phyloP scores from a whole-genome alignment of 2,113 vertebrate species.

The Talpa occidentalis region DNA sequence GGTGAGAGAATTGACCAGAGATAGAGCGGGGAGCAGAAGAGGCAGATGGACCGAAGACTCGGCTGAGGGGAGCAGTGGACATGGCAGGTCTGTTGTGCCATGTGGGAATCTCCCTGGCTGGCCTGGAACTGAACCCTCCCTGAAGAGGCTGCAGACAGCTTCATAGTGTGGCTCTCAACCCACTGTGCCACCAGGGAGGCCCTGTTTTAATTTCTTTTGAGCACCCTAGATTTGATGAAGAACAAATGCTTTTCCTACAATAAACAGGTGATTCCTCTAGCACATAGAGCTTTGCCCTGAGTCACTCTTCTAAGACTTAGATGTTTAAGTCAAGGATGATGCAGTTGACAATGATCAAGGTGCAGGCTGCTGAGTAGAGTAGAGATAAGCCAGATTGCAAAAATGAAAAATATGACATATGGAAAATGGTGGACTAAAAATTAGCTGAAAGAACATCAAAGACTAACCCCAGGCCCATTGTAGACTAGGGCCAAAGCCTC shows the following conservation, averaged over 20 bases:
- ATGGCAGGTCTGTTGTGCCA: too few relatives aligned
- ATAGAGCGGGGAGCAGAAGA: too few relatives aligned
- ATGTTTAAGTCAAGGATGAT: neutral
- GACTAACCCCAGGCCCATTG: neutral
- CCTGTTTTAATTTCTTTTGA: slow-evolving; percentile 44
- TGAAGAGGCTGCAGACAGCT: too few relatives aligned
- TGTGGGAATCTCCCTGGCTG: too few relatives aligned
- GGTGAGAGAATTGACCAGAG: too few relatives aligned
- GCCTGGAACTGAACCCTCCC: too few relatives aligned
- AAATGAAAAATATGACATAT: neutral
- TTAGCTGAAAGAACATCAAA: neutral
- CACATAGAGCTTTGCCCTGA: neutral
- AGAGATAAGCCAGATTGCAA: neutral
- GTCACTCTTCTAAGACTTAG: neutral
- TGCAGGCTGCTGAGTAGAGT: neutral
- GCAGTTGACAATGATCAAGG: neutral
- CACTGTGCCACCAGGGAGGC: too few relatives aligned
- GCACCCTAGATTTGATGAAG: neutral
- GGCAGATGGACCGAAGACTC: too few relatives aligned
- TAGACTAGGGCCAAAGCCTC: neutral
- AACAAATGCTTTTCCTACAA: neutral
- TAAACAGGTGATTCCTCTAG: neutral
- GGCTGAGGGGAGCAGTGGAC: too few relatives aligned
- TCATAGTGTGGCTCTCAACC: too few relatives aligned
- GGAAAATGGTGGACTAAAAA: neutral